Evolutionary conservation across 2,888 invertebrate genomes (phyloP), one percentile per base, ranked within the genome.

Genomic region (Cremastobaeus sp.): DNA sequence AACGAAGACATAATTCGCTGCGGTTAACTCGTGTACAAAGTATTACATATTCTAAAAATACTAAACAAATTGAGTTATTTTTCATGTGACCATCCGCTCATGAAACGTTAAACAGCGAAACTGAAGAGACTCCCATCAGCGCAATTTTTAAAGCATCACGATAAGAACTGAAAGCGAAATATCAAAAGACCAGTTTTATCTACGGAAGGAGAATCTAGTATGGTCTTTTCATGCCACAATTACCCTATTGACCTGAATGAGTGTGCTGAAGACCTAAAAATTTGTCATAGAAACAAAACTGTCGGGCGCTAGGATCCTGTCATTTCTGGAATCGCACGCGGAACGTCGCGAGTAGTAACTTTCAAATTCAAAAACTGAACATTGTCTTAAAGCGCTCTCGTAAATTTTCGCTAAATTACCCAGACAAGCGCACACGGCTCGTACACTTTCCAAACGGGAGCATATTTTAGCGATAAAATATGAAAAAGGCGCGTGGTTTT

Each of bases 381-480:
- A 62, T 32, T 50, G 50, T 41, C 50, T 25, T 32, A 34, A 41
- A 62, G 30, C 41, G 41, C 41, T 41, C 50, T 62, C 62, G 39
- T 62, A 41, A 62, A 62, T 50, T 41, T 6, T 41, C 30, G 50
- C 62, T 50, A 62, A 50, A 62, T 62, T 62, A 62, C 62, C 45
- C 39, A 37, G 37, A 48, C 48, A 28, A 6, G 47, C 15, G 34
- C 37, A 18, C 37, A 32, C 5, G 43, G 18, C 20, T 30, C 12
- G n/a, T 43, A 43, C 60, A 28, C 37, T 60, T 37, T 60, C 39
- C 18, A 62, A 52, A 54, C 45, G 15, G 18, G 39, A 64, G 35
- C 20, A 50, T 43, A 52, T 62, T 52, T 52, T 52, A 21, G 18
- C 45, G 43, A 47, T 45, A 65, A 54, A 65, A 55, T 55, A 65